Conservation (phyloP, 2,888 invertebrate genomes). For the Cheiracanthium punctorium region DNA sequence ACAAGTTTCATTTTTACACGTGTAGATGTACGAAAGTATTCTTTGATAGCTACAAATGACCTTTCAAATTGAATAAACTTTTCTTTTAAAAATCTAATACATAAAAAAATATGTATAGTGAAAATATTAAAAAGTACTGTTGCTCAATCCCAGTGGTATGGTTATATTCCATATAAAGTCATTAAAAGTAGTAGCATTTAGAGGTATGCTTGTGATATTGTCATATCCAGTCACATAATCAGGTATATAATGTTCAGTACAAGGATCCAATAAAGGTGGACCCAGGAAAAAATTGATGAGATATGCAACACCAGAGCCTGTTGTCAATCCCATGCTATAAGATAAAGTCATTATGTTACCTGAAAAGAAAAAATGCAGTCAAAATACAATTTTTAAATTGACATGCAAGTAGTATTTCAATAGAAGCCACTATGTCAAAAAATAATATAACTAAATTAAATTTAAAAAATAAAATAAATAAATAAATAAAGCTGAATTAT, state of each 20-base stretch:
- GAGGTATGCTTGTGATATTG: constrained; percentile 21
- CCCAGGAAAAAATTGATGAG: constrained; percentile 76
- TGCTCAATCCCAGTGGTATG: constrained; percentile 8
- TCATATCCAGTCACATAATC: neutral
- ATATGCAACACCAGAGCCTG: constrained; percentile 90
- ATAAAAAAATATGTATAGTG: no score
- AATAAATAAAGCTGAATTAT: no score
- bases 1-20: no score
- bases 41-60: no score
- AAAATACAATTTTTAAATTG: no score
- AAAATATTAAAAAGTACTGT: neutral
- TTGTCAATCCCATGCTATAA: constrained; percentile 89
- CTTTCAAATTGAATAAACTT: no score
- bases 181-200: constrained; percentile 24
- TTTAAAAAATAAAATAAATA: no score
- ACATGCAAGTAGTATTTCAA: no score
- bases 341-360: constrained; percentile 95
- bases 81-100: no score
- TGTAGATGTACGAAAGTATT: no score
- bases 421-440: no score
- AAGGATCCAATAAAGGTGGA: constrained; percentile 59
- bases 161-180: constrained; percentile 47
- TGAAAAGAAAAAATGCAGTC: constrained; percentile 74
- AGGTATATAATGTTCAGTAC: neutral
- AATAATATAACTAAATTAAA: no score